Percentiles rank a stretch among this genome's conserved stretches.
These are phyloP conservation scores for Patella vulgata DNA, from an alignment of 1,140 invertebrate genomes.

Conservation along the genomic window DNA sequence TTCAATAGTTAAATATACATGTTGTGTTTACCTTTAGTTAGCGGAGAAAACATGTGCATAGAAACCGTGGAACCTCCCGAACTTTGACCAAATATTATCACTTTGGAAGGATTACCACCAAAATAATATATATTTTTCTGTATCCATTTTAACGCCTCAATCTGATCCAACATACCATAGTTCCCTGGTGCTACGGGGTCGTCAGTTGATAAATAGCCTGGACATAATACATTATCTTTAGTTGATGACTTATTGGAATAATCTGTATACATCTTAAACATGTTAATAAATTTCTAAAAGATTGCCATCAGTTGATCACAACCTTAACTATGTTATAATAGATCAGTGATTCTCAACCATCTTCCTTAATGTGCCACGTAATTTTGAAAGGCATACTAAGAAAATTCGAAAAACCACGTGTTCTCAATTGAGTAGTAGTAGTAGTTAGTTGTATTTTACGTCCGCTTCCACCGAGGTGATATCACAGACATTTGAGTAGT, in stretches of 20 bases:
- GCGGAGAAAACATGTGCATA: slow-evolving; percentile 29
- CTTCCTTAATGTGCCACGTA: no score
- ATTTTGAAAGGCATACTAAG: no score
- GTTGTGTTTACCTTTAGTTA: slow-evolving; percentile 27
- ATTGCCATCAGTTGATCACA: neutral
- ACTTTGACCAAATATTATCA: slow-evolving; percentile 45
- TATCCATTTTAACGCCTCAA: slow-evolving; percentile 89
- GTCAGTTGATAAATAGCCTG: slow-evolving; percentile 88
- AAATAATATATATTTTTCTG: slow-evolving; percentile 79
- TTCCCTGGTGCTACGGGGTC: slow-evolving; percentile 93
- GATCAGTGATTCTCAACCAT: no score
- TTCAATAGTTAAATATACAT: no score
- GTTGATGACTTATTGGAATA: neutral
- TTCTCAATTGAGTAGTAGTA: no score
- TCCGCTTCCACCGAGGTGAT: no score
- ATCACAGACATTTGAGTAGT: no score
- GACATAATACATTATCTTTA: neutral
- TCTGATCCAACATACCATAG: slow-evolving; percentile 92
- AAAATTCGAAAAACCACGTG: no score
- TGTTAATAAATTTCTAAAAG: neutral
- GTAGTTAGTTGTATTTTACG: no score
- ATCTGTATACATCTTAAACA: neutral
- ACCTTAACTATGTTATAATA: neutral
- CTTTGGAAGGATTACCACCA: slow-evolving; percentile 30
- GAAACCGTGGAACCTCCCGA: slow-evolving; percentile 36